Evolutionary conservation across 2,888 invertebrate species (phyloP), one percentile per base, ranked within the genome.

Genomic region (Polydrusus pterygomalis): DNA sequence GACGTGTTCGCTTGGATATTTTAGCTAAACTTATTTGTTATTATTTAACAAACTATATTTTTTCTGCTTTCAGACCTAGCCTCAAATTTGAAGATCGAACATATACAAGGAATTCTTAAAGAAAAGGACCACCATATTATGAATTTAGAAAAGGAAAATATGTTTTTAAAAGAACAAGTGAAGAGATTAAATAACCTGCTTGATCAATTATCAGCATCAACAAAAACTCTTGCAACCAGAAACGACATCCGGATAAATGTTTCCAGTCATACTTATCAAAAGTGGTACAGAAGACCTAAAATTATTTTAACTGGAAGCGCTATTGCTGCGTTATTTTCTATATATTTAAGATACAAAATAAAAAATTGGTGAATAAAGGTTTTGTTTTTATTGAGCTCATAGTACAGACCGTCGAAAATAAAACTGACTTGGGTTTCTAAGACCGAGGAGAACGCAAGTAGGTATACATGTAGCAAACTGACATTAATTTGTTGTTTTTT

Each of bases 261-360:
- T n/a, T 70, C 75, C 7, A 64, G 25, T 67, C 11, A 49, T 18
- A 40, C 40, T 5, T 67, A 45, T 20, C 64, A 65, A 47, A 75
- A 58, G 58, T 75, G 75, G 75, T 75, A 65, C 34, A 65, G 70
- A 51, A 20, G 65, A 62, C 75, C 75, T 0, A 75, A 51, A 51
- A 34, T 75, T 38, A 45, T 75, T 18, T 47, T 75, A 18, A 56
- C 71, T 0, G 75, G 75, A 13, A 71, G 68, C 25, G 65, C 45
- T 18, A 67, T 71, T 49, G 43, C 51, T 20, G 51, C 67, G 17
- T 62, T 75, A 62, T 71, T 75, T 71, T 68, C 68, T 17, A 68
- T 75, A 49, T 75, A 75, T 75, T 49, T 71, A 60, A 67, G 68
- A 47, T 68, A 75, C 54, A 75, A 75, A 75, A 62, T 75, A 49